Base-by-base conservation (phyloP, 2,888 invertebrate genomes). In the Platynereis dumerilii region DNA sequence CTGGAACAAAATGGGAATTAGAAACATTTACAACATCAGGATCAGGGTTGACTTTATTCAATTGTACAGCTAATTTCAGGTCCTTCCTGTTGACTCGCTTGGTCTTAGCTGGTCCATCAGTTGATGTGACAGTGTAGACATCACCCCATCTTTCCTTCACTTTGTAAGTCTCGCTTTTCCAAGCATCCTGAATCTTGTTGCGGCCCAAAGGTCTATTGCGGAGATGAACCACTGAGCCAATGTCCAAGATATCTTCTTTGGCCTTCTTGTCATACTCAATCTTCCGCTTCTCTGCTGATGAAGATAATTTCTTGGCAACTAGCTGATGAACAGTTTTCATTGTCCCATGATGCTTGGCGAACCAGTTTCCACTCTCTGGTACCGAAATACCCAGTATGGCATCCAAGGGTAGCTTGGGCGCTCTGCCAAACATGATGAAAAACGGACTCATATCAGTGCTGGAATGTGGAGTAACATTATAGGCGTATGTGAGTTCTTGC, bases 171-270 rank as follows among this genome's bases (percentile, higher is more conserved):
- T n/a, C 22, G 17, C 7, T 5, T 20, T 48, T 22, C 48, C 48
- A 48, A 20, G 48, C 7, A 48, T 48, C 48, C 48, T 48, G 48
- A 20, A 48, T 48, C 22, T 48, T 48, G 48, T 48, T 48, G 48
- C 48, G 48, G 3, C 48, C 48, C n/a, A n/a, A 7, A 12, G 48
- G 48, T 48, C 48, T 48, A n/a, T 48, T 48, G 20, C 7, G n/a
- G 17, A 48, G 7, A n/a, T 20, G 22, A 20, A 48, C 48, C n/a
- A 10, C 7, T 48, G n/a, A 22, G 3, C 48, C 48, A 48, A 48
- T n/a, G 3, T 5, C 10, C 7, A 48, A n/a, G 22, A n/a, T 20
- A n/a, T 22, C 22, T n/a, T 48, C 48, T n/a, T 48, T 48, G 48
- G 48, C 48, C n/a, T n/a, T 48, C n/a, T 48, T n/a, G 22, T 48